These are phyloP conservation scores for Muscicapa striata DNA, from an alignment of 2,797 vertebrate genomes.

Conservation along the genomic window DNA sequence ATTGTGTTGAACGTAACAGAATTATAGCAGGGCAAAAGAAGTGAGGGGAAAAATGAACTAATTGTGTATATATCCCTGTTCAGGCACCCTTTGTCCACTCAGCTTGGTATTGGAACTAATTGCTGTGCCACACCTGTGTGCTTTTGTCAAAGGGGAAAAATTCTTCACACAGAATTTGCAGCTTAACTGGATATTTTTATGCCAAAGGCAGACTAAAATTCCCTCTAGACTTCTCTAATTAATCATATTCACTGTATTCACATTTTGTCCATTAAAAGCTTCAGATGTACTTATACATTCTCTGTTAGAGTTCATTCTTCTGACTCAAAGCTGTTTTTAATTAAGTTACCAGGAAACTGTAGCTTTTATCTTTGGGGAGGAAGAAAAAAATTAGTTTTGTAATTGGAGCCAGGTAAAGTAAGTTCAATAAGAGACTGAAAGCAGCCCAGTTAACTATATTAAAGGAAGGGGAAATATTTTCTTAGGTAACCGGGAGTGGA, in stretches of 20 bases:
- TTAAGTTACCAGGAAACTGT: not conserved
- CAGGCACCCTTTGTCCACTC: not conserved
- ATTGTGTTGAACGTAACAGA: not conserved
- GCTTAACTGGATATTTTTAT: not conserved
- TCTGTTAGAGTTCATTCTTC: not conserved
- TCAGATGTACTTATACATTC: not conserved
- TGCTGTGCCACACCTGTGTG: not conserved
- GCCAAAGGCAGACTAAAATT: not conserved
- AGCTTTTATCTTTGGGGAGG: not conserved
- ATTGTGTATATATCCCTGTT: not conserved
- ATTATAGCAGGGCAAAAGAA: not conserved
- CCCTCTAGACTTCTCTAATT: not conserved
- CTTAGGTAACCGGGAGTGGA: not conserved
- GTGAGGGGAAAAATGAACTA: not conserved
- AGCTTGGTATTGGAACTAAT: not conserved
- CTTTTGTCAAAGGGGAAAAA: not conserved
- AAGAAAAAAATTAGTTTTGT: not conserved
- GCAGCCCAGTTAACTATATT: not conserved
- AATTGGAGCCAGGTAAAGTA: constrained; percentile 23
- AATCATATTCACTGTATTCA: not conserved
- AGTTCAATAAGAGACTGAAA: constrained; percentile 5
- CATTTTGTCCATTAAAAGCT: not conserved
- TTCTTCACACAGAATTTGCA: not conserved
- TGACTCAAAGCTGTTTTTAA: not conserved
- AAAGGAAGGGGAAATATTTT: not conserved